Evolutionary conservation across 2,113 vertebrate genomes (phyloP), one percentile per base, ranked within the genome.

Genomic region (Leptocoma aspasia): DNA sequence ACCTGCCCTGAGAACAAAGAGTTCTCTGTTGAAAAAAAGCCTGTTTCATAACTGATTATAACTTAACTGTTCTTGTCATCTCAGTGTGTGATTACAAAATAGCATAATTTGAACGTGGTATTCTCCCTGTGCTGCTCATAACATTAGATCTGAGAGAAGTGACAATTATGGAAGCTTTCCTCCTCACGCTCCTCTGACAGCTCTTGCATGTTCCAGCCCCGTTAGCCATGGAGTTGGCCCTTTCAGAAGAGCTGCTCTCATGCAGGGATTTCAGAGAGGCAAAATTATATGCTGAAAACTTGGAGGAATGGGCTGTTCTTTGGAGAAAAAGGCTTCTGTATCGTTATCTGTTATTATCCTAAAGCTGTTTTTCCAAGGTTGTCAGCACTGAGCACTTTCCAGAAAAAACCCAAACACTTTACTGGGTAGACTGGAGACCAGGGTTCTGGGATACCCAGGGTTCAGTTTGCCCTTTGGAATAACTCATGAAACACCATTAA

Each of bases 81-180:
- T 86, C 80, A 8, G 54, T 18, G 17, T 92, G 86, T 54, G 69
- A 56, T 21, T 68, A 50, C 64, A 56, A 57, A 79, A 69, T 27
- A 52, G 27, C 33, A 15, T 42, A 42, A 77, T 93, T 82, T 61
- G 33, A 59, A 28, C 0, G 1, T 19, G 45, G 42, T 26, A 1
- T 83, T 88, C n/a, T 93, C 42, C 3, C 2, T 23, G 41, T 70
- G 88, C 11, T 15, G 71, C 86, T 89, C 54, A 30, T 65, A 52
- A 10, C 45, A 5, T 42, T 61, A 2, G 12, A 10, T 37, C 35
- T 28, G 72, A 44, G 86, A 77, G 56, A 81, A 28, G 56, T 75
- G 77, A 75, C 59, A 86, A 47, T 90, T 91, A 47, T 1, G 6
- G 66, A 89, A 41, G 30, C 11, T 82, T 97, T 93, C 72, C 52